Conservation (phyloP, 2,797 vertebrate genomes). For the Alcedo atthis region DNA sequence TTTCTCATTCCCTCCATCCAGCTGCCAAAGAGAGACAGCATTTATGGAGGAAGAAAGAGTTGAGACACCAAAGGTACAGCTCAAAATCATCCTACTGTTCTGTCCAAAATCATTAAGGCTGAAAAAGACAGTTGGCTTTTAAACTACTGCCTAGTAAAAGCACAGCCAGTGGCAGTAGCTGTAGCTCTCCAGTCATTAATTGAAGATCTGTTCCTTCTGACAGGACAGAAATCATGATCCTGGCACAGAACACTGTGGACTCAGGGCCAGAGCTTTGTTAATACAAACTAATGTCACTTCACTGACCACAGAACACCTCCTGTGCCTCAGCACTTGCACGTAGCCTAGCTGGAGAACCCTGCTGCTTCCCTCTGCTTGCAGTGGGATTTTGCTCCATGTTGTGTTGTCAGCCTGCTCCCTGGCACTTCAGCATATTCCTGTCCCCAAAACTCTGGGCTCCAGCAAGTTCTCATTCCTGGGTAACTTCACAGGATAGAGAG, state of each 20-base stretch:
- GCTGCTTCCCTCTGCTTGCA: neutral
- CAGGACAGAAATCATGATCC: neutral
- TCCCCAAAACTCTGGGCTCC: neutral
- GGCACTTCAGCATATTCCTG: neutral
- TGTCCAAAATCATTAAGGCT: neutral
- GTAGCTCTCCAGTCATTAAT: neutral
- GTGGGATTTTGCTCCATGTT: neutral
- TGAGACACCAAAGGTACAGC: constrained; percentile 90
- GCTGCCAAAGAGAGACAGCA: constrained; percentile 83
- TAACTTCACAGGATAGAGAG: neutral
- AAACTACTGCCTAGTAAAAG: neutral
- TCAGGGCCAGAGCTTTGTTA: neutral
- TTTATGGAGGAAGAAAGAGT: constrained; percentile 94
- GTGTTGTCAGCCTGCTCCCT: neutral
- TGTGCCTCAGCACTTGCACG: neutral
- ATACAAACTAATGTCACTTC: neutral
- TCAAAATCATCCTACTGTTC: neutral
- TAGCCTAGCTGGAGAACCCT: neutral
- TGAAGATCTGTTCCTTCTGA: neutral
- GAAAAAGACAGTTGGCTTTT: neutral
- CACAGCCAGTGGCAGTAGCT: neutral
- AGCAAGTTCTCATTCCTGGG: neutral
- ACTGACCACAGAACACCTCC: neutral
- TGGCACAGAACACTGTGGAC: neutral
- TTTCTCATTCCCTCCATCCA: constrained; percentile 86